phyloP scores from a whole-genome alignment of 2,113 vertebrate genomes.

The western clawed frog (Xenopus tropicalis) region UCB_Xtro_10.0 CM004445.2:37289001-37289500 shows the following conservation, averaged over 20 bases:
- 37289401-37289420: constrained; percentile 6
- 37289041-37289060: no score
- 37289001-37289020: not conserved
- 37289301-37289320: constrained; percentile 6
- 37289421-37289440: not conserved
- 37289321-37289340: constrained; percentile 6
- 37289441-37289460: not conserved
- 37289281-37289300: not conserved
- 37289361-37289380: not conserved
- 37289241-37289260: constrained; percentile 33
- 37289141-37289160: constrained; percentile 29
- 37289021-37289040: no score
- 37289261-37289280: constrained; percentile 25
- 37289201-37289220: constrained; percentile 16
- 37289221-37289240: constrained; percentile 42
- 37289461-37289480: no score
- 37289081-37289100: no score
- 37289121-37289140: not conserved
- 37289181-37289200: constrained; percentile 25
- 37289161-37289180: constrained; percentile 19
- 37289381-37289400: constrained; percentile 16
- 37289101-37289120: not conserved
- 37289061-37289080: no score
- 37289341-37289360: constrained; percentile 9
- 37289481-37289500: no score